A percentile compares a stretch with the other conserved stretches of the same genome.
Conservation (phyloP, 35 echinoderm and acorn worm species). For the Hemicentrotus pulcherrimus region DNA sequence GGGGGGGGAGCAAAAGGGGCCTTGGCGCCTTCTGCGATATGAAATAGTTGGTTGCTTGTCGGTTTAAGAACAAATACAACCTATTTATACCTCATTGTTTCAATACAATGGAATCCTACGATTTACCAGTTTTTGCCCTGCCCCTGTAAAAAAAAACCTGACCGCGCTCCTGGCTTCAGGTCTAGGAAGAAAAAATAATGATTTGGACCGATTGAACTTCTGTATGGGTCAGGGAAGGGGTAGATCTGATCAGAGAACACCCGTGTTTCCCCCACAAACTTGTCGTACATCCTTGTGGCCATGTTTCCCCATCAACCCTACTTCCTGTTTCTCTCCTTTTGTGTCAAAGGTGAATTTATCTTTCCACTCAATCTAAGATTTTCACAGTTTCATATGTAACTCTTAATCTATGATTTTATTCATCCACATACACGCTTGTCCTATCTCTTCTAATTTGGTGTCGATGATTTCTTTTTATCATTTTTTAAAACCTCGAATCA, state of each 20-base stretch:
- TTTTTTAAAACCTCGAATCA: neutral
- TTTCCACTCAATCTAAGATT: neutral
- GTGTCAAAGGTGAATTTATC: constrained; percentile 36
- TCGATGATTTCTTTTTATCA: neutral
- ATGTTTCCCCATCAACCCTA: constrained; percentile 20
- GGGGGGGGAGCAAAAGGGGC: too few relatives aligned
- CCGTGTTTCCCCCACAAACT: neutral
- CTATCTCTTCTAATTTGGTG: neutral
- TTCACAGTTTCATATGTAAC: neutral
- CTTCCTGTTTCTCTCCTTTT: constrained; percentile 40
- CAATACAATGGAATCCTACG: neutral
- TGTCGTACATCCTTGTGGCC: neutral
- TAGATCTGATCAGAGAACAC: neutral
- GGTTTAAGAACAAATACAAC: too few relatives aligned
- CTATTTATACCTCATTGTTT: neutral
- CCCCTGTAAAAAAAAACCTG: neutral
- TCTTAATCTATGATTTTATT: constrained; percentile 8
- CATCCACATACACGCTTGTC: neutral
- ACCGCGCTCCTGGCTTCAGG: neutral
- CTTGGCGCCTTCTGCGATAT: too few relatives aligned
- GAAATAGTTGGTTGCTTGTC: too few relatives aligned
- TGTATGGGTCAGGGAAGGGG: neutral
- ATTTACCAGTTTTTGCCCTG: neutral
- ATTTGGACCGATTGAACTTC: neutral
- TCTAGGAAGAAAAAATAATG: neutral